Percentiles rank a stretch among this genome's conserved stretches.
Conservation (phyloP, 2,113 vertebrate species). For the Eulemur rufifrons region DNA sequence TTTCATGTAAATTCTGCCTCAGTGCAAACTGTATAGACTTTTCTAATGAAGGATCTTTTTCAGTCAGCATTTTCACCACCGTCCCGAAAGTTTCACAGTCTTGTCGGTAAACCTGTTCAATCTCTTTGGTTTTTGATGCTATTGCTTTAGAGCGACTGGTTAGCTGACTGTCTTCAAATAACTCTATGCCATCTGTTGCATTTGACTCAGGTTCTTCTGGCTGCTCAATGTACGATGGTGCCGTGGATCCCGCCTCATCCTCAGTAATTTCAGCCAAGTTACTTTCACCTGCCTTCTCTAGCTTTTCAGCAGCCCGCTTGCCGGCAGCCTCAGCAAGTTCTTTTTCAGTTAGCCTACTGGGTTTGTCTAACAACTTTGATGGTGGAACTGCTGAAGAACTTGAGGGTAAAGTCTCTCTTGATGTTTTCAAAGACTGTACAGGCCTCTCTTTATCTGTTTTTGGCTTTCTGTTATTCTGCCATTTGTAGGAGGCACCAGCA, state of each 20-base stretch:
- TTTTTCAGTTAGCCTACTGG: constrained; percentile 82
- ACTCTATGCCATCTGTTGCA: constrained; percentile 79
- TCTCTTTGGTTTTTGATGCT: constrained; percentile 92
- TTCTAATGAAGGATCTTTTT: constrained; percentile 92
- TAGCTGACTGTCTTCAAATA: constrained; percentile 85
- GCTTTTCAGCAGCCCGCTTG: constrained; percentile 85
- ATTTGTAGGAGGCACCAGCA: too few relatives aligned
- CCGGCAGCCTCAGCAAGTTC: constrained; percentile 85
- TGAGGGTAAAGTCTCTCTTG: too few relatives aligned
- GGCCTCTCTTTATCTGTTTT: too few relatives aligned
- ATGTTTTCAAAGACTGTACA: too few relatives aligned
- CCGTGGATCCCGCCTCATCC: constrained; percentile 84
- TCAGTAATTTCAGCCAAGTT: constrained; percentile 82
- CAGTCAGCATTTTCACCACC: constrained; percentile 96
- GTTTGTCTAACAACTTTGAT: constrained; percentile 81
- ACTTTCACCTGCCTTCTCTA: constrained; percentile 81
- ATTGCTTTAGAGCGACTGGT: constrained; percentile 90
- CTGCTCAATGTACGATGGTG: constrained; percentile 82
- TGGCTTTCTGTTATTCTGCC: too few relatives aligned
- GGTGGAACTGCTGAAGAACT: too few relatives aligned
- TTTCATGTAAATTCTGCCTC: constrained; percentile 92
- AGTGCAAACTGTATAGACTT: constrained; percentile 90
- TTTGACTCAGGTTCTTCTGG: constrained; percentile 82
- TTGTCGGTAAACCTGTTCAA: constrained; percentile 94
- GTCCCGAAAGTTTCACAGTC: constrained; percentile 96